These are phyloP conservation scores for Monodelphis domestica DNA, from an alignment of 2,797 vertebrate species.

Conservation along the genomic window DNA sequence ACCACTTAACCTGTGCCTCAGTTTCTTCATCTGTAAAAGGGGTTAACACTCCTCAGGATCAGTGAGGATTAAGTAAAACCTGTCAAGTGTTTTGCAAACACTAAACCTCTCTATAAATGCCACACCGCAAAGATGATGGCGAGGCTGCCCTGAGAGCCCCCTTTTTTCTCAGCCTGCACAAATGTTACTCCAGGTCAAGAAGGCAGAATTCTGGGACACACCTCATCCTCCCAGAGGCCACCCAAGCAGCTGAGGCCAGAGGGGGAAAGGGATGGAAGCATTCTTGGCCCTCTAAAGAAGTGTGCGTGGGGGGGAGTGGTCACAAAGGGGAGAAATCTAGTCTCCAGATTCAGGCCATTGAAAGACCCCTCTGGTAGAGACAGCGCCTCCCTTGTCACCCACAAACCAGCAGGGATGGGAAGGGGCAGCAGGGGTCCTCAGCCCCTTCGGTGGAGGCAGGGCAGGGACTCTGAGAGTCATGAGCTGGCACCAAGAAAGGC, in stretches of 20 bases:
- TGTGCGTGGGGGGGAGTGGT: too few relatives aligned
- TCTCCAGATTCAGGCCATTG: not conserved
- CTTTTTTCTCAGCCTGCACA: too few relatives aligned
- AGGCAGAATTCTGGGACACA: too few relatives aligned
- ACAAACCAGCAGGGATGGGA: not conserved
- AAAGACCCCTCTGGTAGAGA: not conserved
- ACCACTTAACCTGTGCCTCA: not conserved
- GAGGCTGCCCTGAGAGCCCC: not conserved
- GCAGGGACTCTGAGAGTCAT: not conserved
- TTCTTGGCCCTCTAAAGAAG: not conserved
- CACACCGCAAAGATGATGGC: too few relatives aligned
- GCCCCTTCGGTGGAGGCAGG: not conserved
- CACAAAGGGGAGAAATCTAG: not conserved
- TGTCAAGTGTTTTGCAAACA: not conserved
- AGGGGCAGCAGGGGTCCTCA: not conserved
- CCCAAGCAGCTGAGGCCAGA: not conserved
- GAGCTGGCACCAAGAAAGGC: not conserved
- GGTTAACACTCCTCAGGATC: not conserved
- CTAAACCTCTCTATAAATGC: not conserved
- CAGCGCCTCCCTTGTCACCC: not conserved
- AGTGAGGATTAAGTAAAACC: not conserved
- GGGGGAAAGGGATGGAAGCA: too few relatives aligned
- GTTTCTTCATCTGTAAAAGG: not conserved
- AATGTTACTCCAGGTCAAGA: not conserved
- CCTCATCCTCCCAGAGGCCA: too few relatives aligned